phyloP scores from a whole-genome alignment of 2,113 vertebrate genomes.

The Perccottus glenii region DNA sequence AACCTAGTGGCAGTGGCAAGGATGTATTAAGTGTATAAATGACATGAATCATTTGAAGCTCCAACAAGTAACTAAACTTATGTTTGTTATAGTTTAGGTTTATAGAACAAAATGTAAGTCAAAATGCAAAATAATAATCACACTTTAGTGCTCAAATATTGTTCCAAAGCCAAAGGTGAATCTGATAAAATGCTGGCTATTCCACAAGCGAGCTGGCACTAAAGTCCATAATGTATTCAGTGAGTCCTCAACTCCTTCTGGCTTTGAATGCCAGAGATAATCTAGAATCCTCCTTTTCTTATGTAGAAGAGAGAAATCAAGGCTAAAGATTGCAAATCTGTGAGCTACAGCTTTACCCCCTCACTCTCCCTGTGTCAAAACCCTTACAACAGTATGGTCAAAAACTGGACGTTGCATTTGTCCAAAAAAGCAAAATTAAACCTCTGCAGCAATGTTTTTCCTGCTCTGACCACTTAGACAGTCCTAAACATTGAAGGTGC shows the following conservation, averaged over 20 bases:
- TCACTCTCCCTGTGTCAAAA: slow-evolving; percentile 3
- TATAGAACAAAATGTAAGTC: background rate
- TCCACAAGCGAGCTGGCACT: slow-evolving; percentile 57
- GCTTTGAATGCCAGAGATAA: slow-evolving; percentile 76
- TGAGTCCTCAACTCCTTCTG: slow-evolving; percentile 61
- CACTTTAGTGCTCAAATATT: background rate
- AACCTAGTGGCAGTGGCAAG: too few relatives aligned
- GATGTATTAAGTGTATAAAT: too few relatives aligned
- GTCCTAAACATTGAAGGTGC: slow-evolving; percentile 49
- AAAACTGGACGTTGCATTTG: slow-evolving; percentile 14
- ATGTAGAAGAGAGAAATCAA: slow-evolving; percentile 66
- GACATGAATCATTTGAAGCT: too few relatives aligned
- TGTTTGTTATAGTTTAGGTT: background rate
- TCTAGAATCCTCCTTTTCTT: slow-evolving; percentile 80
- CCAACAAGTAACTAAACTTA: background rate
- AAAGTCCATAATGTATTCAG: slow-evolving; percentile 67
- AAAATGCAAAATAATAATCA: background rate
- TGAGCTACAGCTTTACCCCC: slow-evolving; percentile 52
- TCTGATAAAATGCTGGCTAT: slow-evolving; percentile 64
- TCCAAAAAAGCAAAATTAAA: slow-evolving; percentile 31
- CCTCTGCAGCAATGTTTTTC: slow-evolving; percentile 27
- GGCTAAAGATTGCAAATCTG: slow-evolving; percentile 68
- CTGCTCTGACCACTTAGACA: slow-evolving; percentile 49
- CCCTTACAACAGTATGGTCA: slow-evolving; percentile 3
- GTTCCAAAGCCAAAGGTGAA: slow-evolving; percentile 32